phyloP scores from a whole-genome alignment of 2,797 vertebrate species.

The Serranus cabrilla region DNA sequence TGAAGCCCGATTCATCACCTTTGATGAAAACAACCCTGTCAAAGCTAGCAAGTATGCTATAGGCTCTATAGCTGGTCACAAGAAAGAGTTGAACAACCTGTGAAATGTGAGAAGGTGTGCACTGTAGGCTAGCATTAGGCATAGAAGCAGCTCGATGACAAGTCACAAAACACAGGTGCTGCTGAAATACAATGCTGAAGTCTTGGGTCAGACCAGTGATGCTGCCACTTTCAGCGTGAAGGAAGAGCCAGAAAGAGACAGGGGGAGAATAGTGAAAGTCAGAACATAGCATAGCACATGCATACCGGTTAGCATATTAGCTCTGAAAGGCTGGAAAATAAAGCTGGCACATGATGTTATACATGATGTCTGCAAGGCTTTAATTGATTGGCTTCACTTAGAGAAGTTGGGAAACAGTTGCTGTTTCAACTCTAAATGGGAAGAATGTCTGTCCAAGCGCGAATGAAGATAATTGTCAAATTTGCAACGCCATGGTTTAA shows the following conservation, averaged over 20 bases:
- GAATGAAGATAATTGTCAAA: background rate
- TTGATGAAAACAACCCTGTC: constrained; percentile 57
- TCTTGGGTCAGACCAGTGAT: constrained; percentile 10
- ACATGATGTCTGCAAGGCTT: background rate
- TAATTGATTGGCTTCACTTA: background rate
- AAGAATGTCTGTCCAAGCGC: background rate
- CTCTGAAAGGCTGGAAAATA: constrained; percentile 9
- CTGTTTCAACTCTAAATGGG: background rate
- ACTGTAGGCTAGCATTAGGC: constrained; percentile 55
- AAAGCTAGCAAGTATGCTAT: constrained; percentile 13
- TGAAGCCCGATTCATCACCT: constrained; percentile 49
- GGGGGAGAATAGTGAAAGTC: background rate
- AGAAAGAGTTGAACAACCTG: constrained; percentile 37
- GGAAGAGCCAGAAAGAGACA: constrained; percentile 1
- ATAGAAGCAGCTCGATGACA: constrained; percentile 36
- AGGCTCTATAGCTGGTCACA: constrained; percentile 35
- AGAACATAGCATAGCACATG: constrained; percentile 13
- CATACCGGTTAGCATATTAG: constrained; percentile 28
- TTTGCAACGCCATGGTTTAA: background rate
- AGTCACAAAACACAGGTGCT: constrained; percentile 38
- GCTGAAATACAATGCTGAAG: constrained; percentile 42
- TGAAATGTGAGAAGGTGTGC: constrained; percentile 70
- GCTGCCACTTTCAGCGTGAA: constrained; percentile 20
- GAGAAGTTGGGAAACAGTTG: background rate
- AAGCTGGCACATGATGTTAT: background rate